Base-by-base conservation (phyloP, 2,113 vertebrate species). In the Castor canadensis region DNA sequence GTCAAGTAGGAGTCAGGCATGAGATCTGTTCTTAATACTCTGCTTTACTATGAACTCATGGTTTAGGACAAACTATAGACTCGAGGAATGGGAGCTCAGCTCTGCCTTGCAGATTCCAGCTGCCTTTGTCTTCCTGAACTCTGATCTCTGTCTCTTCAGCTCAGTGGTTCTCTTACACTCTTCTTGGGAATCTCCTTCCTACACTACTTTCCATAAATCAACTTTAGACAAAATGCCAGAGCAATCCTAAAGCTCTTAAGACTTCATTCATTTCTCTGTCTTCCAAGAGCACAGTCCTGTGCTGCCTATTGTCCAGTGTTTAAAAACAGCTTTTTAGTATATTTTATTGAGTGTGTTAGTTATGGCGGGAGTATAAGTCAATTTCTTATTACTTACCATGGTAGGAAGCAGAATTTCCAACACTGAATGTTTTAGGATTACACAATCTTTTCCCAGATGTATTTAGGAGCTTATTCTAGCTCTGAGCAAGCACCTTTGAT, bases 391-490 rank as follows among this genome's bases (percentile, higher is more conserved):
- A 62, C 38, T 91, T 88, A 77, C 38, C 24, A 17, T 71, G 56
- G 28, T 76, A 75, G 43, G 49, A 64, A 91, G 58, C 43, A 76
- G 40, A 71, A 89, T 89, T 87, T 76, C 60, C 45, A 76, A 24
- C 43, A 64, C 47, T 83, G 80, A 86, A 67, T 92, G 81, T 92
- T 92, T 95, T 49, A 12, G 72, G 72, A 40, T 72, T 94, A 67
- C 75, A 40, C 24, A 89, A 7, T 64, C 47, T 66, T 82, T 93
- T 69, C 77, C 35, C 32, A 69, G 35, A 26, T 82, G 38, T 69
- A n/a, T 22, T 82, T 54, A 43, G 93, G 47, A 95, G 58, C 58
- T 91, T 75, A 62, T 92, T 95, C 75, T 86, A 82, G 38, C 64
- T 87, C 19, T 69, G 56, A 85, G 40, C 28, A 81, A 90, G 16